These are phyloP conservation scores for Gobionotothen gibberifrons DNA, from an alignment of 2,797 vertebrate species.

Conservation along the genomic window DNA sequence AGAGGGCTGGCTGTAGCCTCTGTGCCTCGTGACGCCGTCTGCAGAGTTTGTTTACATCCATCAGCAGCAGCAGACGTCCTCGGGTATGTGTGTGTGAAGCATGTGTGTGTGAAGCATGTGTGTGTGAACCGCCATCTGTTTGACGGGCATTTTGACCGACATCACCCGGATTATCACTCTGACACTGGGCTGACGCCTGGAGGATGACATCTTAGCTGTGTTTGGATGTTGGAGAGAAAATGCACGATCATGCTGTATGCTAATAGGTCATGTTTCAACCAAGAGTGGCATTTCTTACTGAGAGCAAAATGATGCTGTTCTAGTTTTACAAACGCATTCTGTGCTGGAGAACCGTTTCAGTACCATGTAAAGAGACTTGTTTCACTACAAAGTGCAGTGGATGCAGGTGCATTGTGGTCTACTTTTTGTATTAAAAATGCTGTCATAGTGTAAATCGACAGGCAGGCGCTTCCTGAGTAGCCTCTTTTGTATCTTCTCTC, in stretches of 20 bases:
- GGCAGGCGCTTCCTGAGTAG: too few relatives aligned
- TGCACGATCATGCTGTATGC: conserved; percentile 58
- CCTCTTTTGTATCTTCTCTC: too few relatives aligned
- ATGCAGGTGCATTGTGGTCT: neutral
- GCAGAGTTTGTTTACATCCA: conserved; percentile 72
- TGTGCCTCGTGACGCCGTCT: conserved; percentile 54
- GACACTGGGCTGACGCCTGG: neutral
- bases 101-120: conserved; percentile 47
- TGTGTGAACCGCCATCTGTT: conserved; percentile 16
- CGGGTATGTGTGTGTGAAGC: conserved; percentile 37
- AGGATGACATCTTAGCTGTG: conserved; percentile 1
- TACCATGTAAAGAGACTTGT: neutral
- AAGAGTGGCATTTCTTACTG: neutral
- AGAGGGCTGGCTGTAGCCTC: conserved; percentile 52
- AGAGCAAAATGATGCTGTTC: neutral
- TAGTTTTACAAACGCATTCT: too few relatives aligned
- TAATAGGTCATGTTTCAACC: neutral
- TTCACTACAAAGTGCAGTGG: neutral
- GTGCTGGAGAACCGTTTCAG: neutral
- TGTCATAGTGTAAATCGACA: neutral
- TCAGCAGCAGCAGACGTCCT: conserved; percentile 28
- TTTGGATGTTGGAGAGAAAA: conserved; percentile 27
- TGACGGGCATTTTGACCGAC: neutral
- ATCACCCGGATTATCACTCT: neutral
- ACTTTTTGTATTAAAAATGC: neutral